Conservation (phyloP, 2,113 vertebrate genomes). For the Eudyptes chrysolophus region DNA sequence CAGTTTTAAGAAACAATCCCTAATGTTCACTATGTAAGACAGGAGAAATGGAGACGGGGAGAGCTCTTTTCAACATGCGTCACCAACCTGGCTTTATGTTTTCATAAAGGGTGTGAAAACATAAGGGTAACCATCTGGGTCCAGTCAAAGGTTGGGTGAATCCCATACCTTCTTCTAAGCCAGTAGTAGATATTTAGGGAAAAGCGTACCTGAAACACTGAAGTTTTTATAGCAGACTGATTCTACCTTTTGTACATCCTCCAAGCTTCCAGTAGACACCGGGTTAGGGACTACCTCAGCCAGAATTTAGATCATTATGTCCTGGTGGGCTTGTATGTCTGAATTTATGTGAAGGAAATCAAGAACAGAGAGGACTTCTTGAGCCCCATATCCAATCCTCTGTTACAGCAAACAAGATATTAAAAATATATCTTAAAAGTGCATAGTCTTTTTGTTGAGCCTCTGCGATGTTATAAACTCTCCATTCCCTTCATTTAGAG, state of each 20-base stretch:
- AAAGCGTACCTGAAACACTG: not conserved
- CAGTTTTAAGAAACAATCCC: not conserved
- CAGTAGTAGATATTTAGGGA: not conserved
- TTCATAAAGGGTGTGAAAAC: not conserved
- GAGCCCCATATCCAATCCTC: not conserved
- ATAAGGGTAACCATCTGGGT: not conserved
- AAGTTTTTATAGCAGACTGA: not conserved
- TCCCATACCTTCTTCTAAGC: not conserved
- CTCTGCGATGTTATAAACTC: not conserved
- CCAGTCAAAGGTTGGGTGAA: not conserved
- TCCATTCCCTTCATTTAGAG: not conserved
- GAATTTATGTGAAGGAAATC: not conserved
- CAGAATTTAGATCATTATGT: not conserved
- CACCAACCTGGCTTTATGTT: not conserved
- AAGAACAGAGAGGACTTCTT: not conserved
- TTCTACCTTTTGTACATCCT: not conserved
- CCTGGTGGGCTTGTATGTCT: not conserved
- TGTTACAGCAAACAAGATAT: not conserved
- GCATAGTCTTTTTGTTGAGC: not conserved
- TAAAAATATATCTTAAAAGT: not conserved
- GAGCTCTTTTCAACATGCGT: not conserved
- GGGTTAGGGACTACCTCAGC: not conserved
- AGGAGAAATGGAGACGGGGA: not conserved
- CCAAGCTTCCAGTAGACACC: not conserved
- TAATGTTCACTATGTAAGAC: not conserved